Evolutionary conservation across 2,888 invertebrate species (phyloP).

Genomic region (Drosophila nr. medialis): DNA sequence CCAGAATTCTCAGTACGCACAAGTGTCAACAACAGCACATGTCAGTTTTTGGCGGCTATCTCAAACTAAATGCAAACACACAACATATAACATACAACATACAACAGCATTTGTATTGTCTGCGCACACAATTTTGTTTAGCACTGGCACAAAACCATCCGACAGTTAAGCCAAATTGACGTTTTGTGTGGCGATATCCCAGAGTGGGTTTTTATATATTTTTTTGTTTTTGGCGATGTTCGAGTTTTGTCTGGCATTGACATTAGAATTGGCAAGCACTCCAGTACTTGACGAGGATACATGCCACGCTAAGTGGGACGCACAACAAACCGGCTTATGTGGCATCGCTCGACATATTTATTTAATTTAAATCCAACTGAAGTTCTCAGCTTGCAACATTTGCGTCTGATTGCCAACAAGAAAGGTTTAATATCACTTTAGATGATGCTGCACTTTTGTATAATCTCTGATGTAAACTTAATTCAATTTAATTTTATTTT

Average conservation of each 20-base stretch:
- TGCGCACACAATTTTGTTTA: conserved; percentile 41
- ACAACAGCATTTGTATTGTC: conserved; percentile 6
- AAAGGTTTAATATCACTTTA: not conserved
- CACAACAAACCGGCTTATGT: conserved; percentile 6
- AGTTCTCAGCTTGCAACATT: conserved; percentile 3
- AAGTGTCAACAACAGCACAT: conserved; percentile 71
- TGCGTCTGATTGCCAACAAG: conserved; percentile 3
- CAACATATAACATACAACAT: not conserved
- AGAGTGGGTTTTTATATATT: conserved; percentile 11
- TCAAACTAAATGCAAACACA: conserved; percentile 1
- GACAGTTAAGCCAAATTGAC: conserved; percentile 64
- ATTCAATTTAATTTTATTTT: not conserved
- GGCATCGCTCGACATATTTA: conserved; percentile 4
- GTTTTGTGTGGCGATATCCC: conserved; percentile 47
- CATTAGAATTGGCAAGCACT: conserved; percentile 36
- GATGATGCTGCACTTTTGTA: not conserved
- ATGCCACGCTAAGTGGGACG: conserved; percentile 15
- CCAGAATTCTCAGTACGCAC: conserved; percentile 56
- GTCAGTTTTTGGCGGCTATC: conserved; percentile 50
- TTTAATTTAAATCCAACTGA: conserved; percentile 8
- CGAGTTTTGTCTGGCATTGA: conserved; percentile 49
- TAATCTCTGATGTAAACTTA: not conserved
- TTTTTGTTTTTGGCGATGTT: conserved; percentile 1
- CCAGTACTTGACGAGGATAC: conserved; percentile 33
- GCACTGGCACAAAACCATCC: conserved; percentile 13